Conservation (phyloP, 1,140 invertebrate genomes). For the Mizuhopecten yessoensis region DNA sequence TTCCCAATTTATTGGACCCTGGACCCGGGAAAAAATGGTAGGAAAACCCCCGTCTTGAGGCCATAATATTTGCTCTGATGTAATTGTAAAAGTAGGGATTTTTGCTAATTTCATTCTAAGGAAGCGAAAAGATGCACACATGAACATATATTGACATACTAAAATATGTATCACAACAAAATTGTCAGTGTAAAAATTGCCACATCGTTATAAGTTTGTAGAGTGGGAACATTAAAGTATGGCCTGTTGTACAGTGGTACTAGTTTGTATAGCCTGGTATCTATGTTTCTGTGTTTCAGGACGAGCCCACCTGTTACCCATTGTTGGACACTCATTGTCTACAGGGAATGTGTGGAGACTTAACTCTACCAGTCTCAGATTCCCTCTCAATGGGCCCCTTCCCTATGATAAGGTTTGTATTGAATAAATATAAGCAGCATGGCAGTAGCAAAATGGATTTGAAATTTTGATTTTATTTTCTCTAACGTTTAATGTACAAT, state of each 20-base stretch:
- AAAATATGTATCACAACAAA: not conserved
- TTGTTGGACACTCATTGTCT: conserved; percentile 93
- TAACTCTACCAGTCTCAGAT: conserved; percentile 93
- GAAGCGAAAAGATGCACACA: not conserved
- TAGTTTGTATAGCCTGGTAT: no score
- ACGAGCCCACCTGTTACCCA: conserved; percentile 94
- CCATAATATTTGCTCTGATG: no score
- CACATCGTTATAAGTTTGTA: no score
- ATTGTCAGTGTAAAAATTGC: not conserved
- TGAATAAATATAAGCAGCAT: no score
- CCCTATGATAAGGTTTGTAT: conserved; percentile 90
- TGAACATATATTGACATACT: not conserved
- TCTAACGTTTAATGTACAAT: no score
- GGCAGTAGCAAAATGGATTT: not conserved
- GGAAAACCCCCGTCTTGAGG: no score
- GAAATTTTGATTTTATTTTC: not conserved
- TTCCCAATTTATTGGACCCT: no score
- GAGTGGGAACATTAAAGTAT: no score
- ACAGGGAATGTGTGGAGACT: conserved; percentile 91
- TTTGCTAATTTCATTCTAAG: no score
- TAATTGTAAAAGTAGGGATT: no score
- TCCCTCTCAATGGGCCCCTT: conserved; percentile 94
- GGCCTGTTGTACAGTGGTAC: no score
- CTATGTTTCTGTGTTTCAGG: conserved; percentile 83
- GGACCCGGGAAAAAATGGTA: no score